Evolutionary conservation across 2,797 vertebrate species (phyloP), one percentile per base, ranked within the genome.

Genomic region (Adrianichthys oophorus): DNA sequence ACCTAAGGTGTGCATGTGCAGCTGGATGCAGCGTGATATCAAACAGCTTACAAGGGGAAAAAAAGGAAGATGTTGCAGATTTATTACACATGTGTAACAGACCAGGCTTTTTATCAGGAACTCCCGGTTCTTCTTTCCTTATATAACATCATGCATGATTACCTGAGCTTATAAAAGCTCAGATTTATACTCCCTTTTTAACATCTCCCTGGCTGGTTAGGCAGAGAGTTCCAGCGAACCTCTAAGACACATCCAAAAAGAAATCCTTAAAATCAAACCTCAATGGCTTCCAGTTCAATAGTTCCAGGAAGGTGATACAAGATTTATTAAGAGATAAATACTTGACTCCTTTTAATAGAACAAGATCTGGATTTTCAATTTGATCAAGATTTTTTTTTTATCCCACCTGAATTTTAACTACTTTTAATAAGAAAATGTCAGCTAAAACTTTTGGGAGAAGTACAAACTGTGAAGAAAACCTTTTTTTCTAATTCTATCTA

Each of bases 81-180:
- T 24, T 46, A 15, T 48, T 42, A 60, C 8, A 23, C 56, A 13
- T 45, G 23, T 55, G n/a, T 19, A 62, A n/a, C 15, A 32, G 42
- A 52, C 7, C 23, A 8, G 18, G 19, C 23, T 45, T 72, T 18
- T 72, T 41, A 70, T 59, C n/a, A 62, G 51, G 51, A 52, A 51
- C 44, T 58, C 16, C 4, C 1, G 13, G 50, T 48, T 59, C 63
- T 50, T 13, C 61, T 18, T 52, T 5, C 18, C 50, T 58, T 24
- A 29, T 41, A 56, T 54, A 4, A 17, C 24, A 26, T 42, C 32
- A 41, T 41, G 15, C 41, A 42, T 56, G 17, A 42, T 45, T 67
- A 48, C 66, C 7, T 6, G 8, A 7, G 37, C 45, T 19, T 4
- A 24, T 37, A 17, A 19, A 23, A 4, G 5, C 40, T 37, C 2